Percentiles rank a stretch among this genome's conserved stretches.
These are phyloP conservation scores for Epinephelus awoara DNA, from an alignment of 2,797 vertebrate genomes.

Conservation along the genomic window DNA sequence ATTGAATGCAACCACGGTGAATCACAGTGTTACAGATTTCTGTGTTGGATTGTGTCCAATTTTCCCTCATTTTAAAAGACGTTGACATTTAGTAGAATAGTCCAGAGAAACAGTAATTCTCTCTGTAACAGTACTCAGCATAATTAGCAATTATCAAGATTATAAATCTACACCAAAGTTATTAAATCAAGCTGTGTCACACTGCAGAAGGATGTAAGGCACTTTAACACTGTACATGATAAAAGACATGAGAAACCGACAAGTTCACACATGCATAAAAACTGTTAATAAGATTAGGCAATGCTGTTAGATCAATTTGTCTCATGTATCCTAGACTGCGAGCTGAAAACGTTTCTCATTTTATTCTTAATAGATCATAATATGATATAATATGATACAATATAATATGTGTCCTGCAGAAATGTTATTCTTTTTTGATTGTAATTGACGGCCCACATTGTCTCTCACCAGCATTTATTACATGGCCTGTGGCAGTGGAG, in stretches of 20 bases:
- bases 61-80: constrained; percentile 15
- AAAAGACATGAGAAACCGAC: not conserved
- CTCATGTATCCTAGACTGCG: not conserved
- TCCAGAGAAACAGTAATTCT: not conserved
- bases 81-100: constrained; percentile 23
- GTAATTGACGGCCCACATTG: constrained; percentile 43
- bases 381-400: constrained; percentile 21
- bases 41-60: not conserved
- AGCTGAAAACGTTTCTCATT: not conserved
- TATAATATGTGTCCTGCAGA: constrained; percentile 29
- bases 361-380: constrained; percentile 17
- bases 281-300: constrained; percentile 2
- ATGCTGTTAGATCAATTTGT: not conserved
- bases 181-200: constrained; percentile 27
- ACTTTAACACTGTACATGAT: not conserved
- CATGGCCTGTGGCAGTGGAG: constrained; percentile 54
- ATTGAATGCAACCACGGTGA: constrained; percentile 14
- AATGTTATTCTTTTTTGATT: constrained; percentile 7
- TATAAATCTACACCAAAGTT: constrained; percentile 21
- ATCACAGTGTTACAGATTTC: constrained; percentile 10
- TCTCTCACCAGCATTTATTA: constrained; percentile 46
- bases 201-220: not conserved
- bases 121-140: constrained; percentile 6
- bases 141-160: constrained; percentile 44
- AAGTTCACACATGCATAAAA: not conserved